Conservation (phyloP, 2,888 invertebrate genomes). For the Aphrophora alni region DNA sequence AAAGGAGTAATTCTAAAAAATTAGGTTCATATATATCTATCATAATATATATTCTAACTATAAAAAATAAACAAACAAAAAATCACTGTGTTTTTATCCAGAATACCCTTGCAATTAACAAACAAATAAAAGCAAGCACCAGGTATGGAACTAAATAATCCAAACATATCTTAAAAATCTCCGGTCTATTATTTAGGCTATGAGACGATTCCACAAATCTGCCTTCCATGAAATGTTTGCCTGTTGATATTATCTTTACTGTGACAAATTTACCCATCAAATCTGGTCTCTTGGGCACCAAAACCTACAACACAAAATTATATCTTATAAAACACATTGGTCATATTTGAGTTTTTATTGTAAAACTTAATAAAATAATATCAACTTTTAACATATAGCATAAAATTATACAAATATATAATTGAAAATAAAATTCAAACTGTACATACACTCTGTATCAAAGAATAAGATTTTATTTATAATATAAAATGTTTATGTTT, state of each 20-base stretch:
- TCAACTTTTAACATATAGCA: no score
- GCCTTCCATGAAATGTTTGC: neutral
- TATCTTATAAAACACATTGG: no score
- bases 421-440: no score
- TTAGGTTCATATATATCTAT: no score
- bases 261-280: neutral
- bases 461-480: no score
- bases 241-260: neutral
- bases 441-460: no score
- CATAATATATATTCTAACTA: neutral
- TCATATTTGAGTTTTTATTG: no score
- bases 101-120: neutral
- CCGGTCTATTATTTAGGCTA: neutral
- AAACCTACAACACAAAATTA: neutral
- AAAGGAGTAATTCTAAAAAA: neutral
- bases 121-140: neutral
- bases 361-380: no score
- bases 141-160: neutral
- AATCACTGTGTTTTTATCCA: neutral
- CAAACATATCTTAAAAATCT: neutral
- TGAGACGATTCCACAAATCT: neutral
- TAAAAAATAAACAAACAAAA: neutral
- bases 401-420: no score
- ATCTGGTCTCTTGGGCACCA: neutral
- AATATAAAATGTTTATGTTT: no score